Base-by-base conservation (phyloP, 1,140 invertebrate genomes). In the Heliconius melpomene region DNA sequence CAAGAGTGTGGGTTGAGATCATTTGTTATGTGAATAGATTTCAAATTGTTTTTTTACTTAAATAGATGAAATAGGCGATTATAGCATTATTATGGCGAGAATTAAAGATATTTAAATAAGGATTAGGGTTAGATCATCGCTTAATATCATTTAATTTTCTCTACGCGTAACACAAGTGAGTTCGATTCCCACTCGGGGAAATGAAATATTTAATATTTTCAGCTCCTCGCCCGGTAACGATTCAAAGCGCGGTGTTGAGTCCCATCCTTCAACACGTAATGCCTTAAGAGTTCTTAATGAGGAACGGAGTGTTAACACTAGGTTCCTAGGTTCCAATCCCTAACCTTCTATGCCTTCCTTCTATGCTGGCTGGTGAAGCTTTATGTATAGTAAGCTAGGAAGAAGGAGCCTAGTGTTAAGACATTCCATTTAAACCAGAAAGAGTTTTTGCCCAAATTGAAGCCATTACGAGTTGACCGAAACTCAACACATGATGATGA, bases 71-170 rank as follows among this genome's bases (percentile, higher is more conserved):
- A 60, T 23, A 23, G 57, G n/a, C n/a, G 9, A 23, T 60, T 23
- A 60, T 60, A 23, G 8, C 1, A 3, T 23, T 60, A 60, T 3
- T 60, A 26, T 60, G 57, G 57, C 2, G 3, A 60, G 23, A 60
- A 9, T 60, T 60, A 60, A 60, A 60, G 9, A 60, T 60, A 26
- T 60, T 60, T n/a, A 60, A 60, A 26, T 60, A 60, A 60, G 57
- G 20, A 60, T 23, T 60, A 46, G 40, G 57, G 3, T 60, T 26
- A 60, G 57, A 26, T 60, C 57, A 60, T 60, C 57, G 57, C 23
- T 60, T 60, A n/a, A n/a, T 60, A 60, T 60, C 0, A 18, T 54
- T 46, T 46, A 0, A 32, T 32, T 32, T 32, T 32, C 32, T 32
- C 32, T 32, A 32, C 32, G 32, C 32, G 32, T 32, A 29, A 29